These are phyloP conservation scores for Habropoda laboriosa DNA, from an alignment of 1,140 invertebrate species.

Conservation along the genomic window DNA sequence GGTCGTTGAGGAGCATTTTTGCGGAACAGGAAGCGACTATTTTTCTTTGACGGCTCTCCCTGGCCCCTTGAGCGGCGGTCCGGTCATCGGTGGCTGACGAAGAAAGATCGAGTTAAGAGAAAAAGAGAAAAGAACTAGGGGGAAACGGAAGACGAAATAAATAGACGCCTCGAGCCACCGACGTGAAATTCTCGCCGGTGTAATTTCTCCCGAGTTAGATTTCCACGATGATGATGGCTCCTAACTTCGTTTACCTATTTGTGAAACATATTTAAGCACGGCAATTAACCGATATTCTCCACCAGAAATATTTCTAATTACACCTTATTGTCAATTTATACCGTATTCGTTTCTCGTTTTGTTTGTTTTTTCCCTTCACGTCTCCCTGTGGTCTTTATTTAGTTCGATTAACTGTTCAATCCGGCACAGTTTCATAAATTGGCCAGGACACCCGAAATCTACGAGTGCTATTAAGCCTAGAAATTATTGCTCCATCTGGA, in stretches of 20 bases:
- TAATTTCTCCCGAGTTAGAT: conserved; percentile 32
- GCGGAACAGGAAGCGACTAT: not conserved
- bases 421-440: not conserved
- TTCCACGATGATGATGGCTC: conserved; percentile 15
- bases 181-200: conserved; percentile 3
- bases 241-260: conserved; percentile 10
- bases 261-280: not conserved
- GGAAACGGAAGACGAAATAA: not conserved
- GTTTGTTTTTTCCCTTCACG: too few species aligned
- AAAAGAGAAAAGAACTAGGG: not conserved
- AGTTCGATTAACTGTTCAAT: too few species aligned
- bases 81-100: not conserved
- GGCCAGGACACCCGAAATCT: too few species aligned
- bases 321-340: not conserved
- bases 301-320: not conserved
- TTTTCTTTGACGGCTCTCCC: not conserved
- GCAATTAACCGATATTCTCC: not conserved
- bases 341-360: too few species aligned
- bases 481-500: not conserved
- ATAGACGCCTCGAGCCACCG: not conserved
- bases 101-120: conserved; percentile 1
- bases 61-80: not conserved
- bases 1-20: not conserved
- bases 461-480: not conserved
- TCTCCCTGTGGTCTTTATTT: too few species aligned